Percentiles rank a stretch among this genome's conserved stretches.
phyloP scores from a whole-genome alignment of 2,797 vertebrate species.

The Poeciliopsis gracilis region DNA sequence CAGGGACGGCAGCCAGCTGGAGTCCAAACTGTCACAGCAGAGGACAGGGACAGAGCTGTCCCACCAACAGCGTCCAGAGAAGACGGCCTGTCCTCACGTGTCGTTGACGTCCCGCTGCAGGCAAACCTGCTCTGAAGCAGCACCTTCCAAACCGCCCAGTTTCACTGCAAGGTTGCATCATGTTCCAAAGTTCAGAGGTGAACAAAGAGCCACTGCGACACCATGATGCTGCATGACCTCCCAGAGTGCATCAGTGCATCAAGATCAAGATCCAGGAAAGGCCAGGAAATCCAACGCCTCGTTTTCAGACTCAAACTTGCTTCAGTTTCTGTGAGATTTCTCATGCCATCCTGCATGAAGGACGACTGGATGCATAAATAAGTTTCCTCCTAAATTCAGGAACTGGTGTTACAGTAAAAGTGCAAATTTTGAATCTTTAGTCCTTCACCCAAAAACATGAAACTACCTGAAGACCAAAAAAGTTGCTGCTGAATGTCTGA shows the following conservation, averaged over 20 bases:
- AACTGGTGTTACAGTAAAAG: not conserved
- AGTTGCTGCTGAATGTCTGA: not conserved
- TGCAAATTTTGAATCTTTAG: not conserved
- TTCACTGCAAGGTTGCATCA: not conserved
- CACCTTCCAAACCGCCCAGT: not conserved
- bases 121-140: not conserved
- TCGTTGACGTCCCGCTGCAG: not conserved
- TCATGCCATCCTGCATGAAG: not conserved
- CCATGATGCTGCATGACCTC: too few species aligned
- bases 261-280: not conserved
- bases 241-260: too few species aligned
- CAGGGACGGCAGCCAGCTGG: not conserved
- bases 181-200: not conserved
- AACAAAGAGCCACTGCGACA: too few species aligned
- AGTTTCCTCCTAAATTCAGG: not conserved
- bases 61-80: not conserved
- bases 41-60: not conserved
- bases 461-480: not conserved
- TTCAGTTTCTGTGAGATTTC: not conserved
- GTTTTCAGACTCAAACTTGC: not conserved
- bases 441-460: not conserved
- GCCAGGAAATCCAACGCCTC: not conserved
- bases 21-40: not conserved
- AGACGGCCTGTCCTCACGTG: not conserved
- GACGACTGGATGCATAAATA: not conserved